Evolutionary conservation across 2,113 vertebrate species (phyloP).

Genomic region (Pachypanchax playfairii): DNA sequence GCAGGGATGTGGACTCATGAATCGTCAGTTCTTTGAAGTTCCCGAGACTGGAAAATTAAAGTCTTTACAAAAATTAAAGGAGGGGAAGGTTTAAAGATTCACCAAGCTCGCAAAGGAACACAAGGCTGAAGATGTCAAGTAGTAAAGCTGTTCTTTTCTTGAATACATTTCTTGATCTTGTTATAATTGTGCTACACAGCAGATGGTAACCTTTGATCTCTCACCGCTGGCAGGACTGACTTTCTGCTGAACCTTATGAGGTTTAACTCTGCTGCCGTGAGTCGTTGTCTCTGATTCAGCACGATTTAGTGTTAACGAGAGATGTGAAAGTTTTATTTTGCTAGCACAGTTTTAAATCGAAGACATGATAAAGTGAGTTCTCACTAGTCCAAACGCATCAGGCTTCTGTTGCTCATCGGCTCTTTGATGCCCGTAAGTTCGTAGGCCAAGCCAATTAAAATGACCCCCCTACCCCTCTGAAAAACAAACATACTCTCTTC

Average conservation of each 20-base stretch:
- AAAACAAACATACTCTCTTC: conserved; percentile 63
- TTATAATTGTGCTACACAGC: conserved; percentile 14
- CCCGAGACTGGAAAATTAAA: conserved; percentile 76
- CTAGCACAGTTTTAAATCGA: conserved; percentile 50
- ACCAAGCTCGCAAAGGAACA: conserved; percentile 32
- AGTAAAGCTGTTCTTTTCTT: conserved; percentile 1
- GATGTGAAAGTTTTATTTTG: conserved; percentile 60
- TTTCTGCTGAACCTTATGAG: conserved; percentile 12
- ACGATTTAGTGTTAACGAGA: conserved; percentile 25
- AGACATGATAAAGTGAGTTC: conserved; percentile 49
- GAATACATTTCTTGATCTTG: conserved; percentile 30
- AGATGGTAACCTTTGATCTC: conserved; percentile 32
- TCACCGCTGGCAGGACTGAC: conserved; percentile 13
- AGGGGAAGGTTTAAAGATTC: conserved; percentile 60
- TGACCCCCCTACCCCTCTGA: conserved; percentile 62
- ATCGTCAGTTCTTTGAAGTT: conserved; percentile 76
- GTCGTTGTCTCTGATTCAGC: conserved; percentile 37
- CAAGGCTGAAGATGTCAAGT: conserved; percentile 54
- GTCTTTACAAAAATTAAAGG: conserved; percentile 78
- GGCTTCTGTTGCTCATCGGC: conserved; percentile 57
- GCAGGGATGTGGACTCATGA: conserved; percentile 74
- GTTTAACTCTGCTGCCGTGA: conserved; percentile 2
- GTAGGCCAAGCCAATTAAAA: conserved; percentile 77
- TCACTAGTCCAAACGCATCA: conserved; percentile 65
- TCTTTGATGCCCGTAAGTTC: conserved; percentile 56